Conservation (phyloP, 2,113 vertebrate species). For the Sylvia atricapilla region DNA sequence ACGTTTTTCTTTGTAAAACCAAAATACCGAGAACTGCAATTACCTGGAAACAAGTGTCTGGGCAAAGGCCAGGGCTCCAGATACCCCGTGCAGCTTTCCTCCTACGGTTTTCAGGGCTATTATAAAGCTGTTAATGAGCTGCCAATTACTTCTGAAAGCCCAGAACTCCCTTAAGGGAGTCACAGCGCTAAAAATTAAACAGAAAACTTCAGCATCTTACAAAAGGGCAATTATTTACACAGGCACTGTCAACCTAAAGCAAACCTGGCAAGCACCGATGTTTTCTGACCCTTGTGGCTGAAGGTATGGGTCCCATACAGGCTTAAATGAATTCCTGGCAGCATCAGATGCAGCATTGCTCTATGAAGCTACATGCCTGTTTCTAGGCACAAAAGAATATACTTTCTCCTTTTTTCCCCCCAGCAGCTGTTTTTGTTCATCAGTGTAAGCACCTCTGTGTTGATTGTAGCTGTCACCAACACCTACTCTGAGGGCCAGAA, state of each 20-base stretch:
- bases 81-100: not conserved
- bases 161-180: not conserved
- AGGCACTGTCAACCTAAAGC: not conserved
- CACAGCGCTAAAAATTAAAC: not conserved
- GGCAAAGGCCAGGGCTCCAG: not conserved
- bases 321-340: not conserved
- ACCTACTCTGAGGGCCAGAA: not conserved
- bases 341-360: not conserved
- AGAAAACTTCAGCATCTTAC: not conserved
- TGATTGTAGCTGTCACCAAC: slow-evolving; percentile 12
- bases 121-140: slow-evolving; percentile 6
- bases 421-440: slow-evolving; percentile 19
- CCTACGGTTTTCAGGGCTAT: not conserved
- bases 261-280: not conserved
- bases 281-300: not conserved
- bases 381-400: not conserved
- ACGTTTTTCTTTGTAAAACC: not conserved
- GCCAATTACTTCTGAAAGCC: not conserved
- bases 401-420: not conserved
- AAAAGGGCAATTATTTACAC: not conserved
- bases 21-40: not conserved
- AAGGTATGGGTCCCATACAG: not conserved
- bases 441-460: not conserved
- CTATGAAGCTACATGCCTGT: not conserved
- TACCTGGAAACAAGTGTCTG: not conserved